A percentile compares a stretch with the other conserved stretches of the same genome.
phyloP scores from a whole-genome alignment of 2,797 vertebrate species.

The Phataginus tetradactyla region DNA sequence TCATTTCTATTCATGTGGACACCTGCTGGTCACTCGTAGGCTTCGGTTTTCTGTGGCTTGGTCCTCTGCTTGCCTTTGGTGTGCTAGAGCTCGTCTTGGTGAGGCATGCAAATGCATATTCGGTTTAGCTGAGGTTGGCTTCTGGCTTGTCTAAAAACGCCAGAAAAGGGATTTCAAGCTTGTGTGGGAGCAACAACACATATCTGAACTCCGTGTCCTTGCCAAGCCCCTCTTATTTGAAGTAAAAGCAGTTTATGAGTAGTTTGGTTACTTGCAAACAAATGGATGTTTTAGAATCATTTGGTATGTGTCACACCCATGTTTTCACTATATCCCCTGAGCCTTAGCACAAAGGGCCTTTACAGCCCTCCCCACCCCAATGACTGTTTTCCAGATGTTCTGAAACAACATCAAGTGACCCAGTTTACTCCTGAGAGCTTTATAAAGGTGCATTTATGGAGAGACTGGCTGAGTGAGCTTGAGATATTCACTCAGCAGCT shows the following conservation, averaged over 20 bases:
- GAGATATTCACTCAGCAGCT: conserved; percentile 51
- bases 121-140: neutral
- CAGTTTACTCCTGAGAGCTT: conserved; percentile 78
- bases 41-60: neutral
- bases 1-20: too few species aligned
- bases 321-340: conserved; percentile 65
- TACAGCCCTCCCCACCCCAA: neutral
- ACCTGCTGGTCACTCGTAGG: neutral
- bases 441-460: conserved; percentile 79
- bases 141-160: neutral
- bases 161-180: neutral
- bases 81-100: neutral
- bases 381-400: conserved; percentile 81
- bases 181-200: neutral
- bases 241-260: conserved; percentile 31
- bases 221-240: neutral
- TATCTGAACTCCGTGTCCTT: conserved; percentile 13
- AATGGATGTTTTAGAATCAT: conserved; percentile 31
- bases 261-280: conserved; percentile 36
- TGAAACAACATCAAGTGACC: conserved; percentile 83
- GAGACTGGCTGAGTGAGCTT: conserved; percentile 65
- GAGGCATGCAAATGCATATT: neutral
- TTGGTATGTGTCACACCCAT: conserved; percentile 32
- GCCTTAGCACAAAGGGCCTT: conserved; percentile 38
- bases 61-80: neutral